Evolutionary conservation across 1,140 invertebrate species (phyloP), one percentile per base, ranked within the genome.

Genomic region (Tachypleus tridentatus): DNA sequence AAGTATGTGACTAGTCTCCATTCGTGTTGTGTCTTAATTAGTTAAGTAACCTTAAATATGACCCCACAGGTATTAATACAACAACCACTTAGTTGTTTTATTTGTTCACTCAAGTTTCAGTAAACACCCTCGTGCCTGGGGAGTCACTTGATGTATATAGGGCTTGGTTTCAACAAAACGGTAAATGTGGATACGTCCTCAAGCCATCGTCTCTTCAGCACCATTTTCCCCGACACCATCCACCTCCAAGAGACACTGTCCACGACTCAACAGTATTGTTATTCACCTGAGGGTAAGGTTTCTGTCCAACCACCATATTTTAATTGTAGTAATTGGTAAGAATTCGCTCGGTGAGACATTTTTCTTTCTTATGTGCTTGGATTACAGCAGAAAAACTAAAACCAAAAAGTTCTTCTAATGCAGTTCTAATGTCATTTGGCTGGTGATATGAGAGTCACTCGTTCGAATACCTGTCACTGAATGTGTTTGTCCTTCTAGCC

Each of bases 171-270:
- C 68, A 71, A 4, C 80, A 82, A 54, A 87, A 87, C 75, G 85
- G 84, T 51, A 75, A 74, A 10, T 86, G 83, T 77, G 86, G 86
- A 4, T 87, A 83, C 74, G 80, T 86, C 1, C 72, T 87, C 5
- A 86, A 87, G 72, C 84, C 84, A 9, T 72, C 77, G 48, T 74
- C 80, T 51, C 79, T 84, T 73, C 70, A 78, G 52, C 77, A 82
- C 50, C 76, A 73, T 29, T 29, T 29, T 29, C 29, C 2, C 29
- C 2, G 29, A 29, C 29, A 29, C 29, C 29, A 29, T 1, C 29
- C 29, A 29, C 29, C 29, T 75, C 77, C 0, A 77, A 76, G 64
- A 80, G 79, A 58, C 75, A 76, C 63, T 77, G 82, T 51, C 81
- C 82, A 10, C 80, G 80, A 5, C 77, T 83, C 47, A 77, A 81